phyloP scores from a whole-genome alignment of 2,113 vertebrate species.

The Dendropsophus ebraccatus region DNA sequence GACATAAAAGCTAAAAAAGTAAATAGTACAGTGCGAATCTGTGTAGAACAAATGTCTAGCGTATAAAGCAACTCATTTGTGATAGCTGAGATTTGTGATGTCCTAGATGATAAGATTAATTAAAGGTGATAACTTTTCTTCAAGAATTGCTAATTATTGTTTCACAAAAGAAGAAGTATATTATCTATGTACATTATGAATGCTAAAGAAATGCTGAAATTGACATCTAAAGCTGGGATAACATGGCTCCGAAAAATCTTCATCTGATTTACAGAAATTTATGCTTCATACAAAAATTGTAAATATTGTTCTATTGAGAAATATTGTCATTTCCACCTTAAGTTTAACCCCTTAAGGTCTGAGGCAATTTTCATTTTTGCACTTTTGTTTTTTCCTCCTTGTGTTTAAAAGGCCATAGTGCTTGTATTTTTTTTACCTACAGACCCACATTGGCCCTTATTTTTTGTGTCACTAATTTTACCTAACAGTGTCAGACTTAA shows the following conservation, averaged over 20 bases:
- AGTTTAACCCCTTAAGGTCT: no score
- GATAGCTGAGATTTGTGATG: neutral
- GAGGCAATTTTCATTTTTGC: no score
- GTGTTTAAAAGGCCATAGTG: no score
- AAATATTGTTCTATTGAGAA: no score
- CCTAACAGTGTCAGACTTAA: no score
- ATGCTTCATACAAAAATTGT: no score
- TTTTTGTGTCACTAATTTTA: no score
- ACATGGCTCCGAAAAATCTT: neutral
- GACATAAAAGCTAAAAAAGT: neutral
- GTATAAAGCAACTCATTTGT: neutral
- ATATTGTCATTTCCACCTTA: no score
- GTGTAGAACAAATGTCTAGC: neutral
- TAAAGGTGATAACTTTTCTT: neutral
- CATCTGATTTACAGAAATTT: no score
- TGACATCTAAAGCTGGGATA: neutral
- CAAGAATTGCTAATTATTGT: neutral
- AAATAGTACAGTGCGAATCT: neutral
- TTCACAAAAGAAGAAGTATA: neutral
- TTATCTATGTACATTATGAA: neutral
- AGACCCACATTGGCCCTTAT: no score
- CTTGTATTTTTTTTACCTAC: no score
- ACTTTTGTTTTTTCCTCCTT: no score
- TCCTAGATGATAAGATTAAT: neutral
- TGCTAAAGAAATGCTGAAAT: neutral